Evolutionary conservation across 1,140 invertebrate species (phyloP), one percentile per base, ranked within the genome.

Genomic region (Chlorops oryzae): DNA sequence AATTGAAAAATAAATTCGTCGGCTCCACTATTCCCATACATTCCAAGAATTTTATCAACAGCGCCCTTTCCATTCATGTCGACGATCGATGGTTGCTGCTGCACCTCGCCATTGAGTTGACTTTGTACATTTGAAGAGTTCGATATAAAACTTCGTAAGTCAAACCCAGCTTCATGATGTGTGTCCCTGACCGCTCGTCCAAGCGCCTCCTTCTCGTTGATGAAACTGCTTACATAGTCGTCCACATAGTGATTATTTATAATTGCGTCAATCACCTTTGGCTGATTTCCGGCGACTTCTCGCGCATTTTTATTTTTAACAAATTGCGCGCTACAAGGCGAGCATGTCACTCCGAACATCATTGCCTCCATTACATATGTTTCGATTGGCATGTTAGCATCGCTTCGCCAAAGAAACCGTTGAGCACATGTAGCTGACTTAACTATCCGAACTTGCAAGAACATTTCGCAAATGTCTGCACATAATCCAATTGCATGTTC

Each of bases 161-260:
- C 3, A 15, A 41, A 41, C 17, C 39, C 39, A 13, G 39, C 39
- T 3, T 41, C 3, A 2, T 18, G n/a, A 50, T 24, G 32, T 20
- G 22, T 44, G 12, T 37, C 20, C 10, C 5, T 23, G 3, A 50
- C 48, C 15, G 24, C 20, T 12, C 34, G 24, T n/a, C 52, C 10
- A 21, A 50, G 54, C 1, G 63, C 61, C 12, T 59, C 53, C 1
- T 50, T 17, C 13, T 55, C 59, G 2, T 51, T 54, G 2, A 57
- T 44, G 9, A 55, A 45, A 43, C 62, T 61, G 34, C 63, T 63
- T 4, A 73, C 54, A 43, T 65, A 72, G 45, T 73, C 71, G 52
- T 73, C 69, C 58, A 72, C 69, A 50, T 73, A 74, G 42, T 64
- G 62, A 23, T 57, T 52, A 2, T 61, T 18, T 3, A 34, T 22